Base-by-base conservation (phyloP, 2,113 vertebrate species). In the Nothobranchius kuhntae region DNA sequence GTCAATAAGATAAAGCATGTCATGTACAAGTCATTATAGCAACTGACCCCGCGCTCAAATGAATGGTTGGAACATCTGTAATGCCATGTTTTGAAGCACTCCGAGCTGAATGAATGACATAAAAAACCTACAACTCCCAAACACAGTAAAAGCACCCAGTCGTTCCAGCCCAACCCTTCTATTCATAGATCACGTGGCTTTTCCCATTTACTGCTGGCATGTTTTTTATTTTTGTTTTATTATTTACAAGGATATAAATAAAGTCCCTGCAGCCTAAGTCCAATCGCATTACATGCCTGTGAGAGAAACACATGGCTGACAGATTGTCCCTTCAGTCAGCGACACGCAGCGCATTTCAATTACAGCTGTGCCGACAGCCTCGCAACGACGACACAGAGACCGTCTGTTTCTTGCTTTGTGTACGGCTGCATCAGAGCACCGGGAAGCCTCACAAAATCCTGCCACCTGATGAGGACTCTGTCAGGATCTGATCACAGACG, bases 231-330 rank as follows among this genome's bases (percentile, higher is more conserved):
- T 73, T 75, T 62, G 46, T 15, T 40, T 57, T 92, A 57, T 79
- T 68, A 76, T 91, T 90, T 58, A 78, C 63, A 91, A 91, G 89
- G 92, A 93, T 94, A 95, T 93, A 95, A 95, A 96, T 95, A 93
- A 94, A 94, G 81, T 86, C 86, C 80, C 89, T 89, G 90, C 86
- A 61, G 91, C 46, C 68, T 80, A 86, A 91, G 87, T 91, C 91
- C 91, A 71, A 81, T 93, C 46, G 67, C 93, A 91, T 94, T 91
- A 91, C 92, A 93, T 80, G 84, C 89, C 93, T 94, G 93, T 93
- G 94, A 95, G 78, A 73, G 65, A 91, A 91, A 93, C 91, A 80
- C 65, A 87, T 78, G 78, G 88, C 90, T 94, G 94, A 95, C 93
- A 94, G 94, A 96, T 95, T 93, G 93, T 94, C 88, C 92, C 89